Conservation (phyloP, 2,888 invertebrate genomes). For the Hipparchia semele region DNA sequence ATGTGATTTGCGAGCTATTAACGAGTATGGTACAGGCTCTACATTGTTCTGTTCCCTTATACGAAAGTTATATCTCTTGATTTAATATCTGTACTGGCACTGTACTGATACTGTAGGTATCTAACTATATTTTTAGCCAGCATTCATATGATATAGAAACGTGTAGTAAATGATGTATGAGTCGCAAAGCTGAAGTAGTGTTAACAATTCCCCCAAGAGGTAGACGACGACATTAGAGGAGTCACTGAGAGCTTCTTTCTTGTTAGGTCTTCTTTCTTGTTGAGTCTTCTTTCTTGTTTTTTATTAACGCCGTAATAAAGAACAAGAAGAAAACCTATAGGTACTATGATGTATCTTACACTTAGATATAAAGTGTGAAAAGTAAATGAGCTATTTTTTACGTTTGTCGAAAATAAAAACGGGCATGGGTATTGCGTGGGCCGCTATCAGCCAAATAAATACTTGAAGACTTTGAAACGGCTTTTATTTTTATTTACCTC, state of each 20-base stretch:
- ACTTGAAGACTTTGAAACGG: not conserved
- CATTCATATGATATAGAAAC: no score
- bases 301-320: no score
- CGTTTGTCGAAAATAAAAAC: not conserved
- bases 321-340: no score
- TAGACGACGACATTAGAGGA: no score
- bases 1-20: constrained; percentile 15
- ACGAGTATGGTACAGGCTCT: constrained; percentile 2
- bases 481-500: constrained; percentile 64
- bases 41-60: not conserved
- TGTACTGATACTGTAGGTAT: not conserved
- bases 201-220: no score
- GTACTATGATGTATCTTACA: no score
- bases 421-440: not conserved
- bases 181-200: no score
- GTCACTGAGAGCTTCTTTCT: no score
- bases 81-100: not conserved
- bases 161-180: no score
- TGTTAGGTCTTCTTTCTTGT: no score
- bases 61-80: not conserved
- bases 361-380: not conserved
- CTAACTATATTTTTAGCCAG: no score
- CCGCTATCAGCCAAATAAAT: constrained; percentile 10
- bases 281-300: no score
- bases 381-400: not conserved